Evolutionary conservation across 1,140 invertebrate species (phyloP), one percentile per base, ranked within the genome.

Genomic region (Arion vulgaris): DNA sequence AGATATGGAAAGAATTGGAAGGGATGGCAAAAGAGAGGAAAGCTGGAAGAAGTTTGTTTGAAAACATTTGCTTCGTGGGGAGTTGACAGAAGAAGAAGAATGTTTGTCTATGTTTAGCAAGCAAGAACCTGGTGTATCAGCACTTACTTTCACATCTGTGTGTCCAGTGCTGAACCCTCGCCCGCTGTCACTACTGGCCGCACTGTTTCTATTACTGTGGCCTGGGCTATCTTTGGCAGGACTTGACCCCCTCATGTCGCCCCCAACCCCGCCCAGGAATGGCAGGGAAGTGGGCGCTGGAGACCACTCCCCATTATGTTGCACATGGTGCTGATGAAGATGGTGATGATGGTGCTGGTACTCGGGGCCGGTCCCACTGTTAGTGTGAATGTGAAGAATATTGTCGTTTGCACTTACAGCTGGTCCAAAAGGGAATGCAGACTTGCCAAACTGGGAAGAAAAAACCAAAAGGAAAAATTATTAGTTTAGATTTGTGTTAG

Each of bases 101-200:
- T n/a, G n/a, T n/a, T n/a, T n/a, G n/a, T n/a, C n/a, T n/a, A n/a
- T n/a, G n/a, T n/a, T n/a, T n/a, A n/a, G n/a, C n/a, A n/a, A n/a
- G n/a, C n/a, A n/a, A n/a, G n/a, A n/a, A n/a, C n/a, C n/a, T n/a
- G n/a, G n/a, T n/a, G n/a, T n/a, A n/a, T n/a, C n/a, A n/a, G n/a
- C 39, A 36, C 83, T 75, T 53, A 88, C 87, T 83, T 87, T 87
- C 68, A 84, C 85, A 45, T 91, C 89, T 11, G 87, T 80, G 77
- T 89, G 87, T 38, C 88, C 87, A 19, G 90, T 87, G 81, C 89
- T 94, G 0, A 97, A 97, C 11, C 97, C 97, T 84, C 97, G 94
- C 7, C 97, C 97, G 87, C 96, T 97, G 92, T 99, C 97, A 87
- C 98, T 93, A 80, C 96, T 98, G 57, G 97, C 97, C 0, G 97